These are phyloP conservation scores for Mungos mungo DNA, from an alignment of 2,113 vertebrate species.

Conservation along the genomic window DNA sequence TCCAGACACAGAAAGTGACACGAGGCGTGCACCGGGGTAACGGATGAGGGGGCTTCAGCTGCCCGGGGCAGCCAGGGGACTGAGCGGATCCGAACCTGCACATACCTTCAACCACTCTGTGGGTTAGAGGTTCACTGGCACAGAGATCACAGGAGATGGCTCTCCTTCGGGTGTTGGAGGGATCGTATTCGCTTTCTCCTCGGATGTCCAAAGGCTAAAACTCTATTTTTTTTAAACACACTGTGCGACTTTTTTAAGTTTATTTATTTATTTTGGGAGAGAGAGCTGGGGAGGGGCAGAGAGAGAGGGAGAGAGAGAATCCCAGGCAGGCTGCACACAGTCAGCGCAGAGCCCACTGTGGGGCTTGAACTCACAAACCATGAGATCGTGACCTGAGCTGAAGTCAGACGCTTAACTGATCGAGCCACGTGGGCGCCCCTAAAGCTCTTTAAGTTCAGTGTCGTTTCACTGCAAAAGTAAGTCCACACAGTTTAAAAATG, in stretches of 20 bases:
- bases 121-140: fast-evolving
- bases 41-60: background rate
- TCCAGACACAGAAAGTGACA: background rate
- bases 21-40: fast-evolving
- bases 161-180: background rate
- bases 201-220: background rate
- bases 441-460: background rate
- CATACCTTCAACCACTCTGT: background rate
- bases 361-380: no score
- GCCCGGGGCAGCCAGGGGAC: background rate
- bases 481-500: background rate
- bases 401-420: no score
- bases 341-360: no score
- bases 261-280: no score
- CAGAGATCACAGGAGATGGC: background rate
- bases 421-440: background rate
- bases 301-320: no score
- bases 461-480: background rate
- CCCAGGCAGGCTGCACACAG: no score
- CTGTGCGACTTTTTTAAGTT: no score
- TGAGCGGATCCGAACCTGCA: background rate
- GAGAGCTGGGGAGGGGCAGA: no score
- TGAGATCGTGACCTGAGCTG: no score
- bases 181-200: background rate
- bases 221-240: background rate